Evolutionary conservation across 2,888 invertebrate genomes (phyloP), one percentile per base, ranked within the genome.

Genomic region (Orthosia cruda): DNA sequence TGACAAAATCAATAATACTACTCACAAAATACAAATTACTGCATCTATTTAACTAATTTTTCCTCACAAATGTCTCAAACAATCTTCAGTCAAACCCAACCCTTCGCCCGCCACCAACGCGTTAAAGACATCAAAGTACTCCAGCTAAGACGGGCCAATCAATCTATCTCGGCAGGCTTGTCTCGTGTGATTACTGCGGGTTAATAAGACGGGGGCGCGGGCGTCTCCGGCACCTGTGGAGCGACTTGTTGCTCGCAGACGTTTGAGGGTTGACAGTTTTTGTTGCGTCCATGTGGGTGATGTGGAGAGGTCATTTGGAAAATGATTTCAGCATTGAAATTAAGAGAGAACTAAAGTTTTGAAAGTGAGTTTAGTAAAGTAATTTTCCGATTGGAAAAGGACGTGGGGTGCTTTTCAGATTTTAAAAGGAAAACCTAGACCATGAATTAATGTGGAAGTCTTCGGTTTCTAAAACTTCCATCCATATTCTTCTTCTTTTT

Each of bases 101-200:
- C 72, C 72, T 70, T 83, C 62, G 52, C 59, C 52, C 47, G 45
- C 52, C 62, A 40, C 40, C 40, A 40, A 40, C 40, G 32, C 59
- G 65, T 70, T 74, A 75, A 72, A 77, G 61, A 70, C 75, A 66
- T 66, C 78, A 72, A 64, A 68, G 61, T 67, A 32, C 23, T 47
- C 67, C 71, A 20, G 52, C 78, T 64, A 57, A 71, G 71, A 71
- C 76, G 86, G 86, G 87, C 87, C 92, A 92, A 94, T 94, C 94
- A 94, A 94, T 94, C 93, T 89, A 74, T 74, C 78, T 77, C 87
- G 82, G 77, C 85, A 80, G 71, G 62, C 81, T 85, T 92, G 94
- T 94, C 94, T 92, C 88, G 87, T 89, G 92, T 93, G 92, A 94
- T 94, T 93, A 94, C 93, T 61, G 87, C 55, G 86, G 88, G 89